These are phyloP conservation scores for Nemopilema nomurai DNA, from an alignment of 30 jellyfish, hydroid and myxozoan species.

Conservation along the genomic window DNA sequence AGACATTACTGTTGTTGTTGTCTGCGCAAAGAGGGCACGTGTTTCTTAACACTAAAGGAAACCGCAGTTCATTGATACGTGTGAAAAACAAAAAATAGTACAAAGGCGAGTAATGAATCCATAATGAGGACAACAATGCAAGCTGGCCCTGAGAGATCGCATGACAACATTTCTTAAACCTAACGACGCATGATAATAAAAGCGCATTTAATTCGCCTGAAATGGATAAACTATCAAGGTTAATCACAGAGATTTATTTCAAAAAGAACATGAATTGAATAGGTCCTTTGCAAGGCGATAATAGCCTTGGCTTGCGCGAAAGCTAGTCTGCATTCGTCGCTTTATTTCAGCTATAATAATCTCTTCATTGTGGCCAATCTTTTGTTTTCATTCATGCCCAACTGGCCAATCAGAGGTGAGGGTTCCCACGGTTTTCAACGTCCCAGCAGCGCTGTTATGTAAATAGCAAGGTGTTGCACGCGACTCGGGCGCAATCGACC, in stretches of 20 bases:
- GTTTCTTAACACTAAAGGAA: not conserved
- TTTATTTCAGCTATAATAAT: constrained; percentile 61
- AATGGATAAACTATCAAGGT: constrained; percentile 44
- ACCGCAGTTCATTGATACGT: constrained; percentile 41
- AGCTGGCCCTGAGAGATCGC: constrained; percentile 5
- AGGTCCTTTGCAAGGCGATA: constrained; percentile 65
- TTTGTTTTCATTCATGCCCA: constrained; percentile 43
- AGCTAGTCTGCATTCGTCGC: constrained; percentile 62
- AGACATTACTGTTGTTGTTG: not conserved
- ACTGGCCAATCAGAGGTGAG: constrained; percentile 78
- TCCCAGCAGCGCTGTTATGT: constrained; percentile 67
- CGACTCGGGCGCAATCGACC: constrained; percentile 73
- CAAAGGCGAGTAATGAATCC: constrained; percentile 34
- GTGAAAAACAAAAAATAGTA: constrained; percentile 22
- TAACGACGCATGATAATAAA: constrained; percentile 19
- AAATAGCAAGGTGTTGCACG: constrained; percentile 85
- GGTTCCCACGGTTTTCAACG: constrained; percentile 89
- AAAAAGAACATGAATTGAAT: constrained; percentile 50
- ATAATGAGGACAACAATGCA: constrained; percentile 1
- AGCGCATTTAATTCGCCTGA: constrained; percentile 34
- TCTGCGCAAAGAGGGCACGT: constrained; percentile 4
- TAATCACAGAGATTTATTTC: constrained; percentile 40
- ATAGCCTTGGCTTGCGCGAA: constrained; percentile 59
- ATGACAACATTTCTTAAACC: constrained; percentile 37
- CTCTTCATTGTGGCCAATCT: constrained; percentile 73